Conservation (phyloP, 2,888 invertebrate species). For the Ashinkailepas kermadecensis region DNA sequence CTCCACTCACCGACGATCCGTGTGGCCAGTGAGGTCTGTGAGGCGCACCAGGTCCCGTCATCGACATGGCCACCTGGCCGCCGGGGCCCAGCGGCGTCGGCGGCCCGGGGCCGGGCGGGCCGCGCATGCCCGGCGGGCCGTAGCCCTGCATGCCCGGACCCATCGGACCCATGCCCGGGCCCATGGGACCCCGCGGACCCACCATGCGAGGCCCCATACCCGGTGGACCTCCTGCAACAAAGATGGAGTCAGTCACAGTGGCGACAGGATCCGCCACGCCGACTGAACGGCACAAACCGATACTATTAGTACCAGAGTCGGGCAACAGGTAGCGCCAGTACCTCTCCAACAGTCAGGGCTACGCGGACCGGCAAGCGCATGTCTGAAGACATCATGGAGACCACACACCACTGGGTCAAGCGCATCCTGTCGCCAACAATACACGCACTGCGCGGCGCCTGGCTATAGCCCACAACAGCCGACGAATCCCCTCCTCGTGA, state of each 20-base stretch:
- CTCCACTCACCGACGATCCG: background rate
- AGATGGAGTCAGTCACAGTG: background rate
- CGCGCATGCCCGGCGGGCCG: slow-evolving; percentile 56
- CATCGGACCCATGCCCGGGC: slow-evolving; percentile 65
- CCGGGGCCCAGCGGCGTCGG: slow-evolving; percentile 6
- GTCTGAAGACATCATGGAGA: no score
- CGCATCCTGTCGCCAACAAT: no score
- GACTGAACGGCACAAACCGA: background rate
- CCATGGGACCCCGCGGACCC: slow-evolving; percentile 37
- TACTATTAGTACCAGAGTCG: no score
- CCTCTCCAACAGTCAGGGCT: background rate
- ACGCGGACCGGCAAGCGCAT: background rate
- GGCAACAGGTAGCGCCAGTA: background rate
- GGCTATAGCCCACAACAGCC: no score
- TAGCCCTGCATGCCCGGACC: slow-evolving; percentile 71
- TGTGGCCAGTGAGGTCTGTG: slow-evolving; percentile 15
- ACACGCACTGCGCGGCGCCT: no score
- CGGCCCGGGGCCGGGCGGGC: slow-evolving; percentile 49
- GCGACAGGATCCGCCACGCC: background rate
- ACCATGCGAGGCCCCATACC: slow-evolving; percentile 35
- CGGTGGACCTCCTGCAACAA: slow-evolving; percentile 35
- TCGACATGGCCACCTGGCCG: slow-evolving; percentile 10
- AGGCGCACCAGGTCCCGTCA: background rate
- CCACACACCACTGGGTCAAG: no score
- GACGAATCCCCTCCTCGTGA: no score